Conservation (phyloP, 2,113 vertebrate genomes). For the Salvelinus sp. region DNA sequence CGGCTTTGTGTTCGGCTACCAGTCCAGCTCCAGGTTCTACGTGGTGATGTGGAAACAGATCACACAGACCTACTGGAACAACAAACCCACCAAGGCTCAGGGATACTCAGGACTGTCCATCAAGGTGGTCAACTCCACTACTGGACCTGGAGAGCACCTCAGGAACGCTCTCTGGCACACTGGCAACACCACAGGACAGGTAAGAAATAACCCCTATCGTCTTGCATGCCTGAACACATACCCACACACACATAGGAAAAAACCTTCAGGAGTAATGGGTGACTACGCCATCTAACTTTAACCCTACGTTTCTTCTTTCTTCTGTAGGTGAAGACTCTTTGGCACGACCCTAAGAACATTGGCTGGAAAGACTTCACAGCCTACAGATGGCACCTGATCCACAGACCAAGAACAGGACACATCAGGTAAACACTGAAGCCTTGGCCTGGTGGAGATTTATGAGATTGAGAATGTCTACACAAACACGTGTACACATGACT, state of each 20-base stretch:
- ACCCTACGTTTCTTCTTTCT: neutral
- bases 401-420: constrained; percentile 94
- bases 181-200: constrained; percentile 94
- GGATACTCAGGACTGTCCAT: constrained; percentile 97
- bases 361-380: constrained; percentile 99
- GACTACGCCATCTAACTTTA: neutral
- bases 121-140: constrained; percentile 98
- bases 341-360: constrained; percentile 95
- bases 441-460: neutral
- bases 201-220: constrained; percentile 49
- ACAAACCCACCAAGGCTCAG: constrained; percentile 92
- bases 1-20: constrained; percentile 97
- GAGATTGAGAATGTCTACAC: no score
- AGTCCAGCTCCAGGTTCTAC: constrained; percentile 97
- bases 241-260: no score
- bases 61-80: constrained; percentile 97
- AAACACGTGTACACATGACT: no score
- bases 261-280: no score
- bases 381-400: constrained; percentile 97
- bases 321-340: constrained; percentile 89
- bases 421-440: constrained; percentile 79
- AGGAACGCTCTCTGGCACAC: constrained; percentile 98
- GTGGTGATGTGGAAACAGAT: constrained; percentile 99
- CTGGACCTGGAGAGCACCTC: constrained; percentile 94
- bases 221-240: no score